Conservation (phyloP, 2,113 vertebrate species). For the Eclectus roratus region DNA sequence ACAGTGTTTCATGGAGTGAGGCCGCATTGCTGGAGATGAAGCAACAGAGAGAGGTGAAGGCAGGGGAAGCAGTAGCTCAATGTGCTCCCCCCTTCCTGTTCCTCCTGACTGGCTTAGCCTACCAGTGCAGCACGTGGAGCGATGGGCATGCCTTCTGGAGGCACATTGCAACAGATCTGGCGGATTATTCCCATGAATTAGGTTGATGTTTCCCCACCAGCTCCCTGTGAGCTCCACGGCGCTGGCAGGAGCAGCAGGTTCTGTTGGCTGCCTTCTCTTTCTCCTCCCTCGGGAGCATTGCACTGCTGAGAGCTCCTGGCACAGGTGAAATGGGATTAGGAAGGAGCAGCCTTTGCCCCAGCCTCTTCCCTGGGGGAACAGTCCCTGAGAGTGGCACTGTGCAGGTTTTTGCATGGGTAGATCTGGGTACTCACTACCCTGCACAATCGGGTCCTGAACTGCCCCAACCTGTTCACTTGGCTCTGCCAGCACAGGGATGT, state of each 20-base stretch:
- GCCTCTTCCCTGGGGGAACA: neutral
- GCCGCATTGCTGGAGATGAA: neutral
- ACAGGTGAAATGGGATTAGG: neutral
- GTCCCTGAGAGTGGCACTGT: neutral
- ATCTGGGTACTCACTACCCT: neutral
- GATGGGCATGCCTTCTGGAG: neutral
- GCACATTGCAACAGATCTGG: neutral
- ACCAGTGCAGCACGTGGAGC: accelerated
- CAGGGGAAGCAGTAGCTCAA: neutral
- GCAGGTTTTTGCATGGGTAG: neutral
- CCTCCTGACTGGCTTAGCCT: neutral
- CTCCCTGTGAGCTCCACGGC: neutral
- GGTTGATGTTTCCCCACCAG: neutral
- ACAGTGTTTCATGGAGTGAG: neutral
- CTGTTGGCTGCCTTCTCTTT: neutral
- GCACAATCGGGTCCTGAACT: neutral
- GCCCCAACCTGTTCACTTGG: neutral
- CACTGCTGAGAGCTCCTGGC: neutral
- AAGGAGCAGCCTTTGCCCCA: neutral
- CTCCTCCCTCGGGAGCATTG: neutral
- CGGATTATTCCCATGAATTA: neutral
- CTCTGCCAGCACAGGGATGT: neutral
- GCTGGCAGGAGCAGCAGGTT: neutral
- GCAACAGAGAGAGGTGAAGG: neutral
- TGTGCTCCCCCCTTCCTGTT: neutral